Evolutionary conservation across 2,888 invertebrate genomes (phyloP).

Genomic region (Limnephilus rhombicus): DNA sequence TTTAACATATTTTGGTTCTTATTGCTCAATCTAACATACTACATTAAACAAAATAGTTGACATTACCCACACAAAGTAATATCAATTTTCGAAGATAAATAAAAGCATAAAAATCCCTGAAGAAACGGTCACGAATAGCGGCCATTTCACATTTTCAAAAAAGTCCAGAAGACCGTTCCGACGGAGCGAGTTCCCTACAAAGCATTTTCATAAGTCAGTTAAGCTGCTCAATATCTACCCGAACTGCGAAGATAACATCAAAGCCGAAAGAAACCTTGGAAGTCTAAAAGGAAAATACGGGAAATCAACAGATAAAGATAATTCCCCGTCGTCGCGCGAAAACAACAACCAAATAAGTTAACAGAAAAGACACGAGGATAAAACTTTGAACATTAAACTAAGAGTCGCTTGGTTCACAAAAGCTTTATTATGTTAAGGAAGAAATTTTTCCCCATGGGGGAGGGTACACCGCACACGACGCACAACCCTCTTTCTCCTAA

Average conservation of each 20-base stretch:
- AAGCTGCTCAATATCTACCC: constrained; percentile 41
- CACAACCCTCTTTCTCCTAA: background rate
- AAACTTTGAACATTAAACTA: constrained; percentile 37
- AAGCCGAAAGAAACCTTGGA: constrained; percentile 35
- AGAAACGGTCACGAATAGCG: background rate
- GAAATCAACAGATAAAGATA: constrained; percentile 53
- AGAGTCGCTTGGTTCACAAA: constrained; percentile 23
- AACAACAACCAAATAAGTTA: constrained; percentile 45
- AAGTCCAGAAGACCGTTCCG: constrained; percentile 5
- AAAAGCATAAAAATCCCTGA: too few relatives aligned
- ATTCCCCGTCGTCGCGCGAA: constrained; percentile 43
- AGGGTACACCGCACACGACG: background rate
- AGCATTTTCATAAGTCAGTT: constrained; percentile 41
- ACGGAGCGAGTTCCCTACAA: background rate
- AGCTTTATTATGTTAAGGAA: constrained; percentile 30
- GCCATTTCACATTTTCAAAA: background rate
- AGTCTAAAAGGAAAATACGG: constrained; percentile 41
- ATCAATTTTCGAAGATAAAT: too few relatives aligned
- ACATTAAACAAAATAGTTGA: too few relatives aligned
- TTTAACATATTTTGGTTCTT: too few relatives aligned
- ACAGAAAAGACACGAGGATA: constrained; percentile 42
- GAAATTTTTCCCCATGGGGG: background rate
- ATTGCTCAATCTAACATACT: too few relatives aligned
- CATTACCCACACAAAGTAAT: too few relatives aligned
- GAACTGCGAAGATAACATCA: constrained; percentile 33